Conservation (phyloP, 2,797 vertebrate species). For the Hemitrygon akajei region DNA sequence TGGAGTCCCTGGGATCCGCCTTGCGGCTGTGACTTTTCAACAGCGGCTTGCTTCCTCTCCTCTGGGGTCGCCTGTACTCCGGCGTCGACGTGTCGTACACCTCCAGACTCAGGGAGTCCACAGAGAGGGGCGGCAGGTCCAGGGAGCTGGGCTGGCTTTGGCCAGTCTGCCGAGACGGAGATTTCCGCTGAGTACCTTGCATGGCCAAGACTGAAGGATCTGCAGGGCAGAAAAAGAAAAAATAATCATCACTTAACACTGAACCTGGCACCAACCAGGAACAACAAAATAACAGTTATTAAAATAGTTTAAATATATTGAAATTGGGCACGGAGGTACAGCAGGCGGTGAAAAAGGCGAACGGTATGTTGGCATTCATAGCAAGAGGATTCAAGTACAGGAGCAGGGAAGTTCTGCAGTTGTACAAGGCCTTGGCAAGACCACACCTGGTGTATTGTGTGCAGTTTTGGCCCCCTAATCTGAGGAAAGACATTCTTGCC, state of each 20-base stretch:
- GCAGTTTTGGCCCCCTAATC: too few relatives aligned
- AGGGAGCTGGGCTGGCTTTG: too few relatives aligned
- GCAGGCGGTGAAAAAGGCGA: too few relatives aligned
- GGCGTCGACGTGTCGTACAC: slow-evolving; percentile 46
- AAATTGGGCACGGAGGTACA: too few relatives aligned
- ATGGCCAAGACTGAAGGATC: neutral
- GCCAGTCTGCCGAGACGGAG: too few relatives aligned
- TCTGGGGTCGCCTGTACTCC: slow-evolving; percentile 45
- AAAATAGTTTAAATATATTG: neutral
- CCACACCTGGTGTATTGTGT: too few relatives aligned
- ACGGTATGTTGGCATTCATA: too few relatives aligned
- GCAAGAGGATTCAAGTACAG: too few relatives aligned
- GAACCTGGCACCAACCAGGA: too few relatives aligned
- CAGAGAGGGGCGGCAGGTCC: neutral
- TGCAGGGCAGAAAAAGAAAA: neutral
- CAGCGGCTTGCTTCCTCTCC: slow-evolving; percentile 34
- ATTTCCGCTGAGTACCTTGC: neutral
- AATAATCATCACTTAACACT: neutral
- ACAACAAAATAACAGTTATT: neutral
- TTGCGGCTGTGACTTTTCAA: slow-evolving; percentile 45
- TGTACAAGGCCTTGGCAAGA: too few relatives aligned
- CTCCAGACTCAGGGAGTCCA: slow-evolving; percentile 55
- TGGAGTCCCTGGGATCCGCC: slow-evolving; percentile 60
- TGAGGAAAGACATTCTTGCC: too few relatives aligned
- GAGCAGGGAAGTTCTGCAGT: too few relatives aligned